A percentile compares a stretch with the other conserved stretches of the same genome.
Conservation (phyloP, 2,113 vertebrate genomes). For the Pseudorasbora parva region DNA sequence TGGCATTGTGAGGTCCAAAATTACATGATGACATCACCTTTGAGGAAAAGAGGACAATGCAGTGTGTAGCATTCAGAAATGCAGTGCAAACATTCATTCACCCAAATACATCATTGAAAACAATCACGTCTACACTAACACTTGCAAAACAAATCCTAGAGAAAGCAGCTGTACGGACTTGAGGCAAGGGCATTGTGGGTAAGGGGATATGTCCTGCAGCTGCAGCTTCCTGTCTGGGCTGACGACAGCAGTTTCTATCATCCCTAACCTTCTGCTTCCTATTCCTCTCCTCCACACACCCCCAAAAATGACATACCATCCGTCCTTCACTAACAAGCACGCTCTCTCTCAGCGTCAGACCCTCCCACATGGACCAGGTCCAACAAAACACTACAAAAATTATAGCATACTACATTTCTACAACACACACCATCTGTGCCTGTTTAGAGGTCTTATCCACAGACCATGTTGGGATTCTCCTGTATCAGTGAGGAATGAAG, state of each 20-base stretch:
- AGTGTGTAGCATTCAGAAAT: constrained; percentile 63
- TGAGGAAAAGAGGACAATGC: constrained; percentile 67
- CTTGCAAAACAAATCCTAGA: constrained; percentile 50
- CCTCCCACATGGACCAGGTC: neutral
- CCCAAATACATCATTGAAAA: constrained; percentile 31
- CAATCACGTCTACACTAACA: constrained; percentile 39
- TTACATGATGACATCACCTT: constrained; percentile 70
- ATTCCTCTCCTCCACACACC: constrained; percentile 54
- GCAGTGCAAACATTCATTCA: constrained; percentile 65
- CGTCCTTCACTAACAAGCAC: constrained; percentile 16
- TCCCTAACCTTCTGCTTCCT: constrained; percentile 64
- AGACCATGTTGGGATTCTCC: neutral
- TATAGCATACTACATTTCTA: neutral
- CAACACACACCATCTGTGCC: constrained; percentile 1
- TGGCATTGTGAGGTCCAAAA: constrained; percentile 73
- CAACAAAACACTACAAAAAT: neutral
- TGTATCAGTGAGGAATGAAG: constrained; percentile 54
- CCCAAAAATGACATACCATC: constrained; percentile 41
- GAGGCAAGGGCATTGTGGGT: constrained; percentile 67
- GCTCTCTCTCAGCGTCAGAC: neutral
- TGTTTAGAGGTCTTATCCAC: neutral
- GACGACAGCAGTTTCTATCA: constrained; percentile 72
- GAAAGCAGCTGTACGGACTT: constrained; percentile 65
- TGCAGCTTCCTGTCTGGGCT: constrained; percentile 75
- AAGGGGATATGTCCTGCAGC: constrained; percentile 76